Evolutionary conservation across 2,113 vertebrate genomes (phyloP).

Genomic region (Mobula hypostoma): DNA sequence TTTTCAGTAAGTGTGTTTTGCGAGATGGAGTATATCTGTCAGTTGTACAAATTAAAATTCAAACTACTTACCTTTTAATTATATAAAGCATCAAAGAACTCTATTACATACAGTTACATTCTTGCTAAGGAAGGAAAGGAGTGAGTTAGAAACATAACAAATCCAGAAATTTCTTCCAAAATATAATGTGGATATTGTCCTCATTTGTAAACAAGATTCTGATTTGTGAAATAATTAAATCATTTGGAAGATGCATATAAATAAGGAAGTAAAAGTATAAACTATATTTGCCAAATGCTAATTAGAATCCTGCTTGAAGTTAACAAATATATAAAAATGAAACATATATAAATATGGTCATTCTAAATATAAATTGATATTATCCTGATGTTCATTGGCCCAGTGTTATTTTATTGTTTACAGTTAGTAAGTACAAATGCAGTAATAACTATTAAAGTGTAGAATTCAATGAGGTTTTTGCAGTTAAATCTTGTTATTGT

Average conservation of each 20-base stretch:
- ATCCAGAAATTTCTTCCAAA: neutral
- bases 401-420: neutral
- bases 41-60: neutral
- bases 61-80: neutral
- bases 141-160: neutral
- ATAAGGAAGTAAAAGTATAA: neutral
- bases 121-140: neutral
- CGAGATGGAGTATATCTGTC: neutral
- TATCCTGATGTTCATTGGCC: neutral
- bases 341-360: neutral
- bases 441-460: neutral
- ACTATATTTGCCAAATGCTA: neutral
- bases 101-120: neutral
- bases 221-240: conserved; percentile 11
- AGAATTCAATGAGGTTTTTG: neutral
- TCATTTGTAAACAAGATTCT: neutral
- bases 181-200: neutral
- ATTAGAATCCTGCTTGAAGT: neutral
- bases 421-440: neutral
- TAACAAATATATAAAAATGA: neutral
- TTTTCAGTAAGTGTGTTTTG: neutral
- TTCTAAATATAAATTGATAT: neutral
- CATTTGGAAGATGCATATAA: neutral
- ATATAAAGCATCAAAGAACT: neutral
- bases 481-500: no score